phyloP scores from a whole-genome alignment of 1,140 invertebrate species.

The Sitodiplosis mosellana region DNA sequence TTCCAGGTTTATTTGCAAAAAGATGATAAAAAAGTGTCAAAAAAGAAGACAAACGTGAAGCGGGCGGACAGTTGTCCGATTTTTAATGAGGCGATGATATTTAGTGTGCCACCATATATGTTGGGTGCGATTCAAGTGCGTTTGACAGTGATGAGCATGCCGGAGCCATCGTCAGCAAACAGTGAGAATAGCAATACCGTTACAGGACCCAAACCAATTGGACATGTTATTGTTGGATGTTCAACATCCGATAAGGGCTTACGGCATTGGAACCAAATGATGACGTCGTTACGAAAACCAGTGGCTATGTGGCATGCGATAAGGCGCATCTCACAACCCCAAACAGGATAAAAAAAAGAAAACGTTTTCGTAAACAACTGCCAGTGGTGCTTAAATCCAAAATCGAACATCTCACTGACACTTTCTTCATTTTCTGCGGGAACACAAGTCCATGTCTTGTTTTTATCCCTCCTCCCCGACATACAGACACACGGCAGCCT shows the following conservation, averaged over 20 bases:
- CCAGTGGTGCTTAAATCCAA: too few relatives aligned
- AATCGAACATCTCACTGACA: too few relatives aligned
- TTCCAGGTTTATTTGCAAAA: slow-evolving; percentile 53
- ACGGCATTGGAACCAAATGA: slow-evolving; percentile 72
- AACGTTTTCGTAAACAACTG: too few relatives aligned
- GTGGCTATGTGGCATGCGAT: slow-evolving; percentile 72
- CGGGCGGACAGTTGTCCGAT: slow-evolving; percentile 49
- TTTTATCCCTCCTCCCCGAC: too few relatives aligned
- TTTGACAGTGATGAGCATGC: slow-evolving; percentile 40
- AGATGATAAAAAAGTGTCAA: slow-evolving; percentile 55
- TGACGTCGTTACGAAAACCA: slow-evolving; percentile 57
- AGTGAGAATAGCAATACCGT: too few relatives aligned
- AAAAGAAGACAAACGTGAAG: slow-evolving; percentile 54
- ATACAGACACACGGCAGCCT: too few relatives aligned
- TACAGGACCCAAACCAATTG: slow-evolving; percentile 27
- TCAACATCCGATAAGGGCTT: slow-evolving; percentile 45
- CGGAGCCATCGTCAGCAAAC: slow-evolving; percentile 29
- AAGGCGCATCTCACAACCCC: slow-evolving; percentile 16
- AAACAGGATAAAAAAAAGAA: too few relatives aligned
- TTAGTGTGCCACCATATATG: slow-evolving; percentile 45
- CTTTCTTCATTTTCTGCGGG: too few relatives aligned
- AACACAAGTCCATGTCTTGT: too few relatives aligned
- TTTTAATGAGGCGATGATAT: slow-evolving; percentile 65
- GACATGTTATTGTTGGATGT: slow-evolving; percentile 52
- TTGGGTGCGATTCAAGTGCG: slow-evolving; percentile 49